Evolutionary conservation across 2,113 vertebrate species (phyloP), one percentile per base, ranked within the genome.

Genomic region (Amblyornis subalaris): DNA sequence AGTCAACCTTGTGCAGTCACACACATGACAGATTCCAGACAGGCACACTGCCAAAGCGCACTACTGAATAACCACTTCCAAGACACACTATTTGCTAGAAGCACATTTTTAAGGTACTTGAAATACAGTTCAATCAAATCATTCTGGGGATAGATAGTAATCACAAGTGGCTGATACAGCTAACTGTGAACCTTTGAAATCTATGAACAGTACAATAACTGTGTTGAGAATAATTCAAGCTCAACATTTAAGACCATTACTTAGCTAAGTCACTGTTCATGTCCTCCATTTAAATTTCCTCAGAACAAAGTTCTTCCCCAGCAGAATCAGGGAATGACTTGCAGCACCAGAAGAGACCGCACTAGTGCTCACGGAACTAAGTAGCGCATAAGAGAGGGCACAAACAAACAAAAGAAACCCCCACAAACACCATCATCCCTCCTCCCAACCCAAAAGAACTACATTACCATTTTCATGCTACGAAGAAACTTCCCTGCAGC

Each of bases 381-480:
- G 15, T 1, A 72, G 14, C 19, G 21, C 42, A 54, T 42, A 73
- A 36, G 23, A 86, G 15, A 73, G 21, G 16, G 31, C 17, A 72
- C 18, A 84, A 62, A 40, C 10, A 60, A 55, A 58, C 8, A 36
- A 28, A 67, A 31, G 55, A 21, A 2, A 7, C 2, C 12, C 31
- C 48, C 24, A 70, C 10, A 17, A 13, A 15, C 7, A 66, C 6
- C 3, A 16, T 33, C 22, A 72, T 3, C 8, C 19, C 26, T 24
- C 6, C 2, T 6, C 2, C 13, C 9, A 7, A 2, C 0, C 0
- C 0, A 6, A 13, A 57, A 54, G 36, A 83, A 14, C 13, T 69
- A 67, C 33, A 28, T 57, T 26, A 31, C 5, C 6, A 51, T 8
- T 85, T 38, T 33, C 12, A 60, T 12, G 28, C 19, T 55, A 67